Percentiles rank a stretch among this genome's conserved stretches.
Conservation (phyloP, 2,797 vertebrate genomes). For the Sebastes alutus region DNA sequence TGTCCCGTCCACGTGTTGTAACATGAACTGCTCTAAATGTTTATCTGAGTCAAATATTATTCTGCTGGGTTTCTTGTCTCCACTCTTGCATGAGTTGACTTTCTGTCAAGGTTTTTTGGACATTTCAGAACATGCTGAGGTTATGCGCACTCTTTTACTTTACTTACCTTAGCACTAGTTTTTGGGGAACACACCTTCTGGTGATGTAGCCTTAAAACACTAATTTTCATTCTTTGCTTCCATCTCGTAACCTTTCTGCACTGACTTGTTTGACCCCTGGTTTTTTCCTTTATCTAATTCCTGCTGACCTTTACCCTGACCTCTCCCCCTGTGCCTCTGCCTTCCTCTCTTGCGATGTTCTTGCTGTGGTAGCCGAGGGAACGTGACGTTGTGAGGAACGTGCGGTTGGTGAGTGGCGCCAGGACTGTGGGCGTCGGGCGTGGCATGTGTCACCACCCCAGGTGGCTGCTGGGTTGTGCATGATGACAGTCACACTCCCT, state of each 20-base stretch:
- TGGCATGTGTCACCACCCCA: constrained; percentile 83
- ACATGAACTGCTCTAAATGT: constrained; percentile 21
- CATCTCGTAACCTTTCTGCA: constrained; percentile 79
- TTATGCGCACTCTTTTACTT: constrained; percentile 42
- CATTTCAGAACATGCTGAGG: constrained; percentile 52
- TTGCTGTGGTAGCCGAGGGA: constrained; percentile 94
- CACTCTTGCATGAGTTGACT: constrained; percentile 60
- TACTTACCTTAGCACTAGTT: constrained; percentile 26
- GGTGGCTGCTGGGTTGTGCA: constrained; percentile 79
- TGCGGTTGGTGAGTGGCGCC: constrained; percentile 94
- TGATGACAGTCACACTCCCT: constrained; percentile 79
- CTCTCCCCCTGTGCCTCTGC: constrained; percentile 86
- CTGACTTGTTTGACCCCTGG: constrained; percentile 74
- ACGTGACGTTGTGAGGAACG: constrained; percentile 94
- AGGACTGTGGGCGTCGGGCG: constrained; percentile 71
- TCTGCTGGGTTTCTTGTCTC: constrained; percentile 16
- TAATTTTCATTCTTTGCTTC: constrained; percentile 84
- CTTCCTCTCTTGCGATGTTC: constrained; percentile 85
- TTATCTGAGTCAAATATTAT: background rate
- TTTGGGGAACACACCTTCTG: constrained; percentile 23
- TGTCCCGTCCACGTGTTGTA: background rate
- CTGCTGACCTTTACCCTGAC: constrained; percentile 78
- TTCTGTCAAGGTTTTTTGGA: constrained; percentile 11
- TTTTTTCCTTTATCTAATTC: constrained; percentile 77
- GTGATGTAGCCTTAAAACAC: constrained; percentile 69